Percentiles rank a stretch among this genome's conserved stretches.
phyloP scores from a whole-genome alignment of 1,140 invertebrate genomes.

The Myzus persicae region DNA sequence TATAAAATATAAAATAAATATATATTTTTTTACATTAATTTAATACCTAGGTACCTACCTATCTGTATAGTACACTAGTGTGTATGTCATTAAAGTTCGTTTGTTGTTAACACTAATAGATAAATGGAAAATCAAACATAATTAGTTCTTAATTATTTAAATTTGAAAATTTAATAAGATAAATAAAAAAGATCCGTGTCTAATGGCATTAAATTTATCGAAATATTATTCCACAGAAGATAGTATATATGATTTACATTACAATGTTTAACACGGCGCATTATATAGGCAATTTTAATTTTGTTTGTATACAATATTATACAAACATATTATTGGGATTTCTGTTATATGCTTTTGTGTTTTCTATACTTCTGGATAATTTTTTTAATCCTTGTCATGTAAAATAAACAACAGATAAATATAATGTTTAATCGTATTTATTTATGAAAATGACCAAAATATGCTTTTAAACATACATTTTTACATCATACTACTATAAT shows the following conservation, averaged over 20 bases:
- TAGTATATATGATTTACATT: neutral
- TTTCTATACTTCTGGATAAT: neutral
- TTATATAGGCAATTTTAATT: neutral
- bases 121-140: neutral
- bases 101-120: neutral
- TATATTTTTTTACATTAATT: neutral
- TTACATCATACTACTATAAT: too few relatives aligned
- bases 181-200: neutral
- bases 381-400: neutral
- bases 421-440: neutral
- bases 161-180: neutral
- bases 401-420: neutral
- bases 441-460: neutral
- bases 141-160: neutral
- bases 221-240: neutral
- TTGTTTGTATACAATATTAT: neutral
- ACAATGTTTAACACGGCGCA: neutral
- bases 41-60: neutral
- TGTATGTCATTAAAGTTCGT: neutral
- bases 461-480: too few relatives aligned
- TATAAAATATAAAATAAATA: too few relatives aligned
- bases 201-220: neutral
- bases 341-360: neutral
- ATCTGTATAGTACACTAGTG: neutral
- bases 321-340: too few relatives aligned